Conservation (phyloP, 2,888 invertebrate genomes). For the Smittia sp. region DNA sequence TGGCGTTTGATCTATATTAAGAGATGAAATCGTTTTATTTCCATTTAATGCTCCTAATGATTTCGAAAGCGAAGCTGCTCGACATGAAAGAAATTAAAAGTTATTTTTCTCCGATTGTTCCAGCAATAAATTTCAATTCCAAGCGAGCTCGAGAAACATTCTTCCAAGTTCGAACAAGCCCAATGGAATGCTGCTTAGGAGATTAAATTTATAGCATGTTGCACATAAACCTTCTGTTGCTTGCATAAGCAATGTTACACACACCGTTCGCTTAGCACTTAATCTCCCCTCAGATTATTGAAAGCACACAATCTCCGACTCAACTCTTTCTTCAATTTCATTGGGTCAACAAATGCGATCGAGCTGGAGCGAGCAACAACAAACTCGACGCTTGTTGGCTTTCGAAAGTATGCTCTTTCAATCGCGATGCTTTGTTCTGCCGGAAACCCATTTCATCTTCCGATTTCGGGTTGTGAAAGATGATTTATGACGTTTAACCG, state of each 20-base stretch:
- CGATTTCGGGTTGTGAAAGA: neutral
- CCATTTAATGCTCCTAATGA: neutral
- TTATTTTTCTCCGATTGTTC: constrained; percentile 5
- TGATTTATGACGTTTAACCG: neutral
- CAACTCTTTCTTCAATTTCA: too few relatives aligned
- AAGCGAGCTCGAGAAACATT: neutral
- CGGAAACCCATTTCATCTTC: neutral
- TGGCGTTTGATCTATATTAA: neutral
- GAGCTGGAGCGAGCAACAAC: neutral
- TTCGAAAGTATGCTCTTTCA: neutral
- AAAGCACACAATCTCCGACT: too few relatives aligned
- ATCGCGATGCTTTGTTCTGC: neutral
- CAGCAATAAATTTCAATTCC: neutral
- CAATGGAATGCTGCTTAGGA: neutral
- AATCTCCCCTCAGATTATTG: too few relatives aligned
- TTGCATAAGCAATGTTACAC: too few relatives aligned
- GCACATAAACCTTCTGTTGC: neutral
- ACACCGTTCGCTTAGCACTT: too few relatives aligned
- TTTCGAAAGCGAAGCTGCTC: neutral
- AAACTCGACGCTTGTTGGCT: neutral
- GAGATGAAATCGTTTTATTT: neutral
- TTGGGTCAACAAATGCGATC: constrained; percentile 1
- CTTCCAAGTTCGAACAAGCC: neutral
- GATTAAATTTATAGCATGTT: constrained; percentile 10
- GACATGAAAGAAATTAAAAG: neutral